These are phyloP conservation scores for Deladenus siricidicola DNA, from an alignment of 2,888 invertebrate species.

Conservation along the genomic window DNA sequence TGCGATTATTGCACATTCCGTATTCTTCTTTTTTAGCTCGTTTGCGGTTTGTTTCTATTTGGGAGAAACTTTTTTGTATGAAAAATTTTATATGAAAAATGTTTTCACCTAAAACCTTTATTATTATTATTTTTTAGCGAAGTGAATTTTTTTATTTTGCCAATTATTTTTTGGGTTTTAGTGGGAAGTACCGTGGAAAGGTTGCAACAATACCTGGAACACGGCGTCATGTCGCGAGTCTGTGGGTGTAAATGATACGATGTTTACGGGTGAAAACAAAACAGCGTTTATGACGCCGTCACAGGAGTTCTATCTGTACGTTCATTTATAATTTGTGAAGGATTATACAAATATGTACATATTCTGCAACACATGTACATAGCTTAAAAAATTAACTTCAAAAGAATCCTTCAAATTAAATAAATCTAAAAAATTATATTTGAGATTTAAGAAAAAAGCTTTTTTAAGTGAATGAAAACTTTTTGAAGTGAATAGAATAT, in stretches of 20 bases:
- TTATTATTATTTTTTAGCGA: too few species aligned
- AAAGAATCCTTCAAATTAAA: too few species aligned
- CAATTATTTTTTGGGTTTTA: slow-evolving; percentile 17
- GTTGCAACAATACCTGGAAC: slow-evolving; percentile 78
- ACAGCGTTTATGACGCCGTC: slow-evolving; percentile 60
- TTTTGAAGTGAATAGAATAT: slow-evolving; percentile 1
- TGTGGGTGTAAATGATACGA: slow-evolving; percentile 42
- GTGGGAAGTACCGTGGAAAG: slow-evolving; percentile 70
- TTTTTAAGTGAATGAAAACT: slow-evolving; percentile 15
- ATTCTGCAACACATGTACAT: too few species aligned
- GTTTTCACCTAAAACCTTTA: too few species aligned
- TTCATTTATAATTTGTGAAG: slow-evolving; percentile 63
- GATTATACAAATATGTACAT: too few species aligned
- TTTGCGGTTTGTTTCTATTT: slow-evolving; percentile 31
- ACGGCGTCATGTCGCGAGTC: slow-evolving; percentile 64
- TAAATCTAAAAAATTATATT: too few species aligned
- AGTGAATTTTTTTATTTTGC: slow-evolving; percentile 1
- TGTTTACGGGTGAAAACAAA: slow-evolving; percentile 22
- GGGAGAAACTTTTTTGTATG: slow-evolving; percentile 58
- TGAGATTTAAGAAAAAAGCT: too few species aligned
- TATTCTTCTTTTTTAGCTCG: slow-evolving; percentile 78
- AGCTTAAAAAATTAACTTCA: too few species aligned
- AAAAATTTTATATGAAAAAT: too few species aligned
- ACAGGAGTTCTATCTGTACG: slow-evolving; percentile 76
- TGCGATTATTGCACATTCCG: slow-evolving; percentile 90